Percentiles rank a stretch among this genome's conserved stretches.
phyloP scores from a whole-genome alignment of 2,888 invertebrate species.

The Alviniconcha strummeri region DNA sequence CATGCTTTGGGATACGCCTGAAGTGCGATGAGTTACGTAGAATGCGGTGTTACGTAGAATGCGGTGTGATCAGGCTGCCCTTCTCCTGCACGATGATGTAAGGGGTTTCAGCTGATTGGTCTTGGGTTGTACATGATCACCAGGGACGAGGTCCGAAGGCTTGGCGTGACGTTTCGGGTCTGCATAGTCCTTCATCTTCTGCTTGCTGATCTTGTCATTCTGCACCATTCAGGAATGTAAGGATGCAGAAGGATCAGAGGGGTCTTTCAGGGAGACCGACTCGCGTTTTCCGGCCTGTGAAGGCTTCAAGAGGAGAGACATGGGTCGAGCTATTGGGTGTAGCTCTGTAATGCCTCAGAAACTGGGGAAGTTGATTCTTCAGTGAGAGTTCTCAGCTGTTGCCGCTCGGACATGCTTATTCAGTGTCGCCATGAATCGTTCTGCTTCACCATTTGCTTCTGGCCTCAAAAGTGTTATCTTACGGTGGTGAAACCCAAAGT shows the following conservation, averaged over 20 bases:
- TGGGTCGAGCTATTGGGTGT: background rate
- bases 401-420: no score
- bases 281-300: no score
- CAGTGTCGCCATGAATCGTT: background rate
- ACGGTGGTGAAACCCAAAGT: constrained; percentile 7
- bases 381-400: no score
- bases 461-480: constrained; percentile 11
- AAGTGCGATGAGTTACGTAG: background rate
- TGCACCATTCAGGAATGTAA: background rate
- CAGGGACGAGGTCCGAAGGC: background rate
- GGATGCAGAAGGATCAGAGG: background rate
- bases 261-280: background rate
- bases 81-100: background rate
- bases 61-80: background rate
- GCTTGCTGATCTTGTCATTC: background rate
- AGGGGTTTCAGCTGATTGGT: background rate
- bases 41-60: background rate
- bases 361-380: no score
- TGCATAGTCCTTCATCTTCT: background rate
- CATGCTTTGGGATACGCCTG: background rate
- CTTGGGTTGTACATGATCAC: background rate
- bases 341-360: no score
- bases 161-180: background rate
- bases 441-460: background rate
- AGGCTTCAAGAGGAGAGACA: no score